Evolutionary conservation across 2,888 invertebrate genomes (phyloP).

Genomic region (Schrankia costaestrigalis): DNA sequence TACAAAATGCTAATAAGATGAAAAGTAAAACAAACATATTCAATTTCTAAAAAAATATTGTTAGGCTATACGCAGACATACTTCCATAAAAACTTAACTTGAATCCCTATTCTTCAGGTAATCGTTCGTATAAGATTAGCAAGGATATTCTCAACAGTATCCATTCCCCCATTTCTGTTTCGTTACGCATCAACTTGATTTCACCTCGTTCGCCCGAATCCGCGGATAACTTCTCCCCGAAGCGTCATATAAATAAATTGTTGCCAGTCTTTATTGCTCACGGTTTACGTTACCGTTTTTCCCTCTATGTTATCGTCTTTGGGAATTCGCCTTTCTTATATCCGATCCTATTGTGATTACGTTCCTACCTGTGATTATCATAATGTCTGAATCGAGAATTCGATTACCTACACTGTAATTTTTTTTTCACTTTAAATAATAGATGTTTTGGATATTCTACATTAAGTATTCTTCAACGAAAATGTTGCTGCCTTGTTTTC

Average conservation of each 20-base stretch:
- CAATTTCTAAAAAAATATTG: too few relatives aligned
- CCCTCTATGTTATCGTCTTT: constrained; percentile 64
- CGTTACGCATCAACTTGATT: constrained; percentile 74
- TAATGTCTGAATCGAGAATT: constrained; percentile 52
- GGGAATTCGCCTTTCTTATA: constrained; percentile 63
- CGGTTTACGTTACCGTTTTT: constrained; percentile 71
- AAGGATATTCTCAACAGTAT: too few relatives aligned
- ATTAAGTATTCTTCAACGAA: too few relatives aligned
- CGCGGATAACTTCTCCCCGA: constrained; percentile 74
- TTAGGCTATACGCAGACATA: too few relatives aligned
- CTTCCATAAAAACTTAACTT: too few relatives aligned
- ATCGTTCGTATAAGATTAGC: too few relatives aligned
- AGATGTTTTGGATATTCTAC: too few relatives aligned
- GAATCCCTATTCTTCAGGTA: too few relatives aligned
- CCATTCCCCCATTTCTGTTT: constrained; percentile 62
- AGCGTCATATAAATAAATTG: constrained; percentile 81
- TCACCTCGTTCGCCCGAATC: constrained; percentile 64
- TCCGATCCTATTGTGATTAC: constrained; percentile 67
- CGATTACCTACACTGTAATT: constrained; percentile 40
- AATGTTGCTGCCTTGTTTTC: too few relatives aligned
- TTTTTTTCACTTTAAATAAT: constrained; percentile 2
- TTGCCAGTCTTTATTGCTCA: constrained; percentile 75
- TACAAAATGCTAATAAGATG: too few relatives aligned
- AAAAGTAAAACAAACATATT: too few relatives aligned
- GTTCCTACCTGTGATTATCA: constrained; percentile 64